These are phyloP conservation scores for Lucilia sericata DNA, from an alignment of 1,140 invertebrate species.

Conservation along the genomic window DNA sequence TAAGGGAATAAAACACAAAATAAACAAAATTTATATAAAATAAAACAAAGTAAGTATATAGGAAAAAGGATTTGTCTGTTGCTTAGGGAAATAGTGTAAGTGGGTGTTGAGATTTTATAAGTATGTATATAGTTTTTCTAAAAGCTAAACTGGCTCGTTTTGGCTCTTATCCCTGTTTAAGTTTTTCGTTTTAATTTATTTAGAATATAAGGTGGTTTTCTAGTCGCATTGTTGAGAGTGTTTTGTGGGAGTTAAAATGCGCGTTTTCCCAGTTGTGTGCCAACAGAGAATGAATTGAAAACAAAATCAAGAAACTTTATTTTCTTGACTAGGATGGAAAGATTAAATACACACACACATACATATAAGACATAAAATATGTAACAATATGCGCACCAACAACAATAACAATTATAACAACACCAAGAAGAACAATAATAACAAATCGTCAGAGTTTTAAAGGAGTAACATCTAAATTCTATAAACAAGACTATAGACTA, in stretches of 20 bases:
- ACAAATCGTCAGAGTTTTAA: neutral
- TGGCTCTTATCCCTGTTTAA: neutral
- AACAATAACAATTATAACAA: neutral
- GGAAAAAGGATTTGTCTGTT: too few species aligned
- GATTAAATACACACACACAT: neutral
- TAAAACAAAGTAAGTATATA: too few species aligned
- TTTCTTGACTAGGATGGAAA: neutral
- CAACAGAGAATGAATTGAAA: neutral
- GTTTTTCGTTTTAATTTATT: constrained; percentile 11
- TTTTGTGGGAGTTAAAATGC: neutral
- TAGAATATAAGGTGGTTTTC: neutral
- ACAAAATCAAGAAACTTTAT: neutral
- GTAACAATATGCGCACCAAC: constrained; percentile 22
- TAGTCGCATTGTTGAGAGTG: neutral
- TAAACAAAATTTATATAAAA: too few species aligned
- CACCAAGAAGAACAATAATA: neutral
- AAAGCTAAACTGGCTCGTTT: neutral
- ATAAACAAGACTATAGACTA: too few species aligned
- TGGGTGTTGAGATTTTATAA: neutral
- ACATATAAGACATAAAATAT: neutral
- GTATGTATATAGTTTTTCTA: neutral
- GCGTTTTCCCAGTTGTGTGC: neutral
- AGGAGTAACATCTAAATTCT: neutral
- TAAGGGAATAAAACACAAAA: too few species aligned
- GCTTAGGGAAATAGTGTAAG: too few species aligned